Base-by-base conservation (phyloP, 1,140 invertebrate species). In the Hyposmocoma kahamanoa region DNA sequence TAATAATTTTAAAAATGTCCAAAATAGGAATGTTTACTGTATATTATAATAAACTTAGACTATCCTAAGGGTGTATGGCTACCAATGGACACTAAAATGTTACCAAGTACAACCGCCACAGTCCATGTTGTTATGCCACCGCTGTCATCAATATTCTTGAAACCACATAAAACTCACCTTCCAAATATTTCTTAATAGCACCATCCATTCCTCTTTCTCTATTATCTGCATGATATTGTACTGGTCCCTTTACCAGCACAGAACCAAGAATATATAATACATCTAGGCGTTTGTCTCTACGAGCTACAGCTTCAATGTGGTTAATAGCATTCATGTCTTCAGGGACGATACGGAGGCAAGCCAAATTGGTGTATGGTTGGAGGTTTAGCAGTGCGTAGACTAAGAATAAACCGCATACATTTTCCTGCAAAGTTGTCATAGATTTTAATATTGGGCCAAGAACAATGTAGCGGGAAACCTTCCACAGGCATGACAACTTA, bases 141-240 rank as follows among this genome's bases (percentile, higher is more conserved):
- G n/a, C n/a, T n/a, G n/a, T n/a, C n/a, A n/a, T n/a, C n/a, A n/a
- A n/a, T n/a, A n/a, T n/a, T n/a, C n/a, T n/a, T n/a, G n/a, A n/a
- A n/a, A n/a, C n/a, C n/a, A n/a, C n/a, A n/a, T n/a, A n/a, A n/a
- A 34, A 28, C 54, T 45, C 53, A 81, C 79, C 68, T 56, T 79
- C 71, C n/a, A 73, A 52, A 57, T 79, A 73, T 11, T 81, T 84
- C 19, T 57, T 63, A 1, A 67, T 45, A 0, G 64, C 19, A 0
- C 32, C 15, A n/a, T 84, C 80, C 56, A 84, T 66, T 1, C 77
- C 80, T n/a, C 68, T 50, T 13, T 79, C 73, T 3, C 74, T 53
- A 8, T 63, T 46, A 0, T 43, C 62, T 0, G 56, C 70, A 22
- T 76, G 72, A 20, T 60, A 81, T 42, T 78, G 62, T 2, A 53